A percentile compares a stretch with the other conserved stretches of the same genome.
Conservation (phyloP, 1,140 invertebrate species). For the Apocrypta bakeri region DNA sequence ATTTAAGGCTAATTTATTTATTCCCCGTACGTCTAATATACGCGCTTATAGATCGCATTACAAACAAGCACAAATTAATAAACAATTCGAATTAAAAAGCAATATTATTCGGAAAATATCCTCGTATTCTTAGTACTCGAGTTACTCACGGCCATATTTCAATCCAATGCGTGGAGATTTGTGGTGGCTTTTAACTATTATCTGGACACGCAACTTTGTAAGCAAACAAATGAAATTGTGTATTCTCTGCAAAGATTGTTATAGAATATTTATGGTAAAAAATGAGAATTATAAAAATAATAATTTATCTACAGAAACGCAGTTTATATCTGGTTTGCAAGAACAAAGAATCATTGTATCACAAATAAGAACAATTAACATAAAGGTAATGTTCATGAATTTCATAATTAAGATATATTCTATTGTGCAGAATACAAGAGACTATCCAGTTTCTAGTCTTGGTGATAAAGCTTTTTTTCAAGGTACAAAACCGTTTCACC, state of each 20-base stretch:
- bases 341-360: neutral
- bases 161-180: too few relatives aligned
- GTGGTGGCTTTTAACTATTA: too few relatives aligned
- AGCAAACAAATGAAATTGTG: too few relatives aligned
- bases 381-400: conserved; percentile 9
- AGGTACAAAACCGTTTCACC: neutral
- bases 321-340: neutral
- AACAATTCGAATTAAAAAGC: too few relatives aligned
- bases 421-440: conserved; percentile 8
- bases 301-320: neutral
- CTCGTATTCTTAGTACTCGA: too few relatives aligned
- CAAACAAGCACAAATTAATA: neutral
- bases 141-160: too few relatives aligned
- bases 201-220: too few relatives aligned
- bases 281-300: neutral
- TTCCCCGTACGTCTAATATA: neutral
- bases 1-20: too few relatives aligned
- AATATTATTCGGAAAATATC: too few relatives aligned
- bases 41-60: neutral
- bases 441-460: neutral
- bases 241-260: too few relatives aligned
- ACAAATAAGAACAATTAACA: conserved; percentile 7
- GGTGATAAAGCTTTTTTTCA: neutral
- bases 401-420: conserved; percentile 40
- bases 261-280: neutral